Percentiles rank a stretch among this genome's conserved stretches.
These are phyloP conservation scores for Lates japonicus DNA, from an alignment of 2,797 vertebrate genomes.

Conservation along the genomic window DNA sequence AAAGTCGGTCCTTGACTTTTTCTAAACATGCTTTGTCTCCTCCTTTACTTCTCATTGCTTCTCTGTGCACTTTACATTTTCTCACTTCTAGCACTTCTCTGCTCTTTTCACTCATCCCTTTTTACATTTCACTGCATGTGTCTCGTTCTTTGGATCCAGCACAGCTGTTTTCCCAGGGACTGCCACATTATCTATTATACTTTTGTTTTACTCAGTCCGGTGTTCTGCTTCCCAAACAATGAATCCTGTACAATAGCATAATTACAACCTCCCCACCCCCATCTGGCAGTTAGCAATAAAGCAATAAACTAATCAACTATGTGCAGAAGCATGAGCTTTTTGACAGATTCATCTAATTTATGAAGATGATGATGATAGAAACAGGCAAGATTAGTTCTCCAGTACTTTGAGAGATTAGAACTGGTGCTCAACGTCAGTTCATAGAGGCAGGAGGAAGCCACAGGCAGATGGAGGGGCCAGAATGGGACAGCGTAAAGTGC, in stretches of 20 bases:
- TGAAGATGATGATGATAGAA: not conserved
- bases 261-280: too few species aligned
- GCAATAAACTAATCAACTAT: slow-evolving; percentile 30
- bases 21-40: slow-evolving; percentile 4
- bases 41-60: not conserved
- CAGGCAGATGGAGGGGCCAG: slow-evolving; percentile 17
- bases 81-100: not conserved
- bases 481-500: not conserved
- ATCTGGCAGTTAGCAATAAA: slow-evolving; percentile 41
- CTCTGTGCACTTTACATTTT: not conserved
- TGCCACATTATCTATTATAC: slow-evolving; percentile 42
- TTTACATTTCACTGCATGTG: slow-evolving; percentile 7
- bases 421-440: not conserved
- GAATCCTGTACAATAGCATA: not conserved
- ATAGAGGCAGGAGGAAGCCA: slow-evolving; percentile 1
- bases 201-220: slow-evolving; percentile 65
- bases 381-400: not conserved
- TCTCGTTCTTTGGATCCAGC: slow-evolving; percentile 31
- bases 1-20: slow-evolving; percentile 9
- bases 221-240: slow-evolving; percentile 53
- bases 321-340: not conserved
- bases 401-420: not conserved
- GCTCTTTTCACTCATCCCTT: not conserved
- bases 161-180: slow-evolving; percentile 72
- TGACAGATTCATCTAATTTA: not conserved